Evolutionary conservation across 2,888 invertebrate species (phyloP).

Genomic region (Epistrophe grossulariae): DNA sequence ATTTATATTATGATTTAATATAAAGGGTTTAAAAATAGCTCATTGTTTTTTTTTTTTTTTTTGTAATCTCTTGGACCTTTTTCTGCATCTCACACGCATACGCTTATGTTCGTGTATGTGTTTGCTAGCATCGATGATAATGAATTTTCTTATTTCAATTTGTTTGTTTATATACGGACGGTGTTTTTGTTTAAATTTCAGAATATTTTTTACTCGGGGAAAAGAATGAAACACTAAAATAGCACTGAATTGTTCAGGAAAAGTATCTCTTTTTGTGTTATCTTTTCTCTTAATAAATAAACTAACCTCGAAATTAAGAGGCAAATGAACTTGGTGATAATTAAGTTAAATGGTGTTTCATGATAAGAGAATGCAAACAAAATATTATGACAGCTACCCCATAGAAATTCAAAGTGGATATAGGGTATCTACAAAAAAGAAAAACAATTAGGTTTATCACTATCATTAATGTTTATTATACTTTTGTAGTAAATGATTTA

Average conservation of each 20-base stretch:
- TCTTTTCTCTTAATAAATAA: conserved; percentile 10
- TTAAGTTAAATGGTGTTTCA: background rate
- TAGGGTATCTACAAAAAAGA: background rate
- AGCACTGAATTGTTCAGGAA: background rate
- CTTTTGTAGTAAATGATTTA: background rate
- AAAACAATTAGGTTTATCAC: background rate
- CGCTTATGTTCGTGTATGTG: background rate
- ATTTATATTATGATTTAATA: conserved; percentile 35
- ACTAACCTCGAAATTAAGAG: conserved; percentile 24
- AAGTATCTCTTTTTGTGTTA: background rate
- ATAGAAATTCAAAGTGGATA: background rate
- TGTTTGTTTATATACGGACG: background rate
- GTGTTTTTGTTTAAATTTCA: conserved; percentile 8
- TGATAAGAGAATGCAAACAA: background rate
- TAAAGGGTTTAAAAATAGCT: conserved; percentile 25
- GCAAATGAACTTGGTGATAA: conserved; percentile 2
- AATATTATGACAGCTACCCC: background rate
- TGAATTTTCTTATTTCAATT: conserved; percentile 40
- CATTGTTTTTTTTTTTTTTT: conserved; percentile 10
- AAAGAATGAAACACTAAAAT: background rate
- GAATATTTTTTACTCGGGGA: conserved; percentile 8
- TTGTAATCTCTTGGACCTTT: conserved; percentile 17
- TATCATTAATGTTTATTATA: background rate
- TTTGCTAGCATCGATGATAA: conserved; percentile 43
- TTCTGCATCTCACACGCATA: conserved; percentile 3